Evolutionary conservation across 2,888 invertebrate species (phyloP).

Genomic region (Deilephila elpenor): DNA sequence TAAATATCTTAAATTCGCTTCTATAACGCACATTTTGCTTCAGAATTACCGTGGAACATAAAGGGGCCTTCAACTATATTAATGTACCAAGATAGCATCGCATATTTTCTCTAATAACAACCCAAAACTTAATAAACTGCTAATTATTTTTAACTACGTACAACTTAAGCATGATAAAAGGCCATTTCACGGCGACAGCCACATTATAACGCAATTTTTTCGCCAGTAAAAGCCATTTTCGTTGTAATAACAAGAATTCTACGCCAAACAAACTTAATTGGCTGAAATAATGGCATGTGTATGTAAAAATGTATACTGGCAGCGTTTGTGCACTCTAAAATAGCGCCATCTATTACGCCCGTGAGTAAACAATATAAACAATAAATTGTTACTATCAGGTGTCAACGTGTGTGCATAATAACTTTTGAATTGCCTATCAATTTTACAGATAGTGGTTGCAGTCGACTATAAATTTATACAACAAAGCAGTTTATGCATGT

Average conservation of each 20-base stretch:
- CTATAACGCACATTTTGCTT: background rate
- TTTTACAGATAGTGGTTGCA: conserved; percentile 13
- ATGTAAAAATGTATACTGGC: background rate
- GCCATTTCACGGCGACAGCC: conserved; percentile 4
- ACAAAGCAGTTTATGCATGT: background rate
- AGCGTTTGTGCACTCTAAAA: background rate
- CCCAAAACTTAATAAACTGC: background rate
- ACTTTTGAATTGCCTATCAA: conserved; percentile 15
- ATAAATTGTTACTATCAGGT: background rate
- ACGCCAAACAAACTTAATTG: conserved; percentile 12
- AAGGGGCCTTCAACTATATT: background rate
- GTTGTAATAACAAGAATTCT: background rate
- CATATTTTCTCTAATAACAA: conserved; percentile 5
- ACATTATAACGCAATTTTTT: conserved; percentile 6
- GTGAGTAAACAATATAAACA: background rate
- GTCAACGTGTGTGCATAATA: background rate
- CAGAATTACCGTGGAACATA: background rate
- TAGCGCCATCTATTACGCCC: background rate
- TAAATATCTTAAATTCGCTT: background rate
- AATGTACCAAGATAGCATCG: background rate
- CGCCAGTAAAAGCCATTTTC: conserved; percentile 4
- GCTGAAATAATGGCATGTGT: conserved; percentile 1
- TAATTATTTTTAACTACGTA: conserved; percentile 19
- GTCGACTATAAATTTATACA: background rate
- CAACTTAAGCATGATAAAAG: conserved; percentile 15